A percentile compares a stretch with the other conserved stretches of the same genome.
These are phyloP conservation scores for Aphrophora alni DNA, from an alignment of 2,888 invertebrate genomes.

Conservation along the genomic window DNA sequence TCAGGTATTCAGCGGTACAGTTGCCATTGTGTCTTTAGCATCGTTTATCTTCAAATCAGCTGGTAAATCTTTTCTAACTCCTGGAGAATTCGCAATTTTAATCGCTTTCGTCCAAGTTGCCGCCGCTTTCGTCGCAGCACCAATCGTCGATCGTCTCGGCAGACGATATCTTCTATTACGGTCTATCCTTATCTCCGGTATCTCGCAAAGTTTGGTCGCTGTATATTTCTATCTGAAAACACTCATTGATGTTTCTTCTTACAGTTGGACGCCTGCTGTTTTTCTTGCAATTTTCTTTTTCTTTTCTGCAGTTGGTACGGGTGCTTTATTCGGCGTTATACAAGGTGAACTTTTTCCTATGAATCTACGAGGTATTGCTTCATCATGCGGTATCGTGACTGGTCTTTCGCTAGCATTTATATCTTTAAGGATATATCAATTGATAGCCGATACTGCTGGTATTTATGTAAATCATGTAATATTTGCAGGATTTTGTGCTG, in stretches of 20 bases:
- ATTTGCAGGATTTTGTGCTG: slow-evolving; percentile 37
- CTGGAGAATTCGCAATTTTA: slow-evolving; percentile 34
- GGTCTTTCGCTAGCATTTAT: slow-evolving; percentile 64
- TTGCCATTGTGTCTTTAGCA: slow-evolving; percentile 44
- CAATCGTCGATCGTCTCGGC: slow-evolving; percentile 42
- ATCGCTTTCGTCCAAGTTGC: slow-evolving; percentile 43
- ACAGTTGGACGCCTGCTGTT: slow-evolving; percentile 59
- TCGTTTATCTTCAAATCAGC: slow-evolving; percentile 42
- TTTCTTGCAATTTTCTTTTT: slow-evolving; percentile 66
- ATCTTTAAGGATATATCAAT: slow-evolving; percentile 65
- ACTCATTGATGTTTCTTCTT: slow-evolving; percentile 52
- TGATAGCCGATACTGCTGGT: slow-evolving; percentile 41
- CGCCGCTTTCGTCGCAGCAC: slow-evolving; percentile 35
- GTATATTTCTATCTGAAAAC: slow-evolving; percentile 42
- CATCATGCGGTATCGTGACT: slow-evolving; percentile 64
- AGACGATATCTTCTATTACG: slow-evolving; percentile 44
- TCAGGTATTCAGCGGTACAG: slow-evolving; percentile 44
- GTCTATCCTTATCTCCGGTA: slow-evolving; percentile 38
- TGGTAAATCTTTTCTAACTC: slow-evolving; percentile 16
- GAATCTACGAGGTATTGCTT: slow-evolving; percentile 66
- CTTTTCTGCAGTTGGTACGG: slow-evolving; percentile 65
- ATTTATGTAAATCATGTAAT: slow-evolving; percentile 44
- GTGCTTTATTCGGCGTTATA: slow-evolving; percentile 65
- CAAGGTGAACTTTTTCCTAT: slow-evolving; percentile 69
- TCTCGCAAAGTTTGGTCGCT: slow-evolving; percentile 30